Evolutionary conservation across 2,888 invertebrate species (phyloP).

Genomic region (Mantis religiosa): DNA sequence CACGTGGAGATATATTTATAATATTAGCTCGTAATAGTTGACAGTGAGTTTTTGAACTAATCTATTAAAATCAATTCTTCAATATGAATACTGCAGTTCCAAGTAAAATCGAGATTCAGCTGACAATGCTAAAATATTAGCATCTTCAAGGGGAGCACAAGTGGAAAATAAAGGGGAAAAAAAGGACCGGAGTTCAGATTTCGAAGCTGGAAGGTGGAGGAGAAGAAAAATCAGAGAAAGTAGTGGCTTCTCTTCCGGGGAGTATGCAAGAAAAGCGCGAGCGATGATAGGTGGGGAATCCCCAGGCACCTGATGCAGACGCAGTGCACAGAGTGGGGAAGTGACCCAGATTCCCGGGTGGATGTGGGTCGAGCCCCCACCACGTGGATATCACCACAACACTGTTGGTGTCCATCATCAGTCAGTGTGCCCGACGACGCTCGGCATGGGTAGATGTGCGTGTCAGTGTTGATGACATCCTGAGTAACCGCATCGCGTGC

Average conservation of each 20-base stretch:
- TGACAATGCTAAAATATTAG: no score
- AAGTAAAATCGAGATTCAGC: no score
- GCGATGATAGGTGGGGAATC: background rate
- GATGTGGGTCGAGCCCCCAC: background rate
- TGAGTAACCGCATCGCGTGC: background rate
- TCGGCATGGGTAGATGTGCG: background rate
- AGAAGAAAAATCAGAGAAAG: background rate
- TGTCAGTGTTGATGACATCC: background rate
- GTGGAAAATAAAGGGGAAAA: no score
- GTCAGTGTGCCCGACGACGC: background rate
- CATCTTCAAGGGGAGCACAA: no score
- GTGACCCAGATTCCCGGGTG: background rate
- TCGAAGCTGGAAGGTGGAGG: background rate
- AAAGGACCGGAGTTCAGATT: no score
- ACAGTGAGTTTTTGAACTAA: no score
- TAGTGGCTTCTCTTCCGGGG: background rate
- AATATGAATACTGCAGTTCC: no score
- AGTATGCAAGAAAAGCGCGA: background rate
- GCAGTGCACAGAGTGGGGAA: background rate
- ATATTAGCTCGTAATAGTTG: no score
- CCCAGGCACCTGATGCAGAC: background rate
- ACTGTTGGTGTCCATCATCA: background rate
- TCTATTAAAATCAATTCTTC: no score
- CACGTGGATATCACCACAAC: background rate
- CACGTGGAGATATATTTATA: no score